Evolutionary conservation across 35 echinoderm and acorn worm genomes (phyloP).

Genomic region (Ptychodera flava): DNA sequence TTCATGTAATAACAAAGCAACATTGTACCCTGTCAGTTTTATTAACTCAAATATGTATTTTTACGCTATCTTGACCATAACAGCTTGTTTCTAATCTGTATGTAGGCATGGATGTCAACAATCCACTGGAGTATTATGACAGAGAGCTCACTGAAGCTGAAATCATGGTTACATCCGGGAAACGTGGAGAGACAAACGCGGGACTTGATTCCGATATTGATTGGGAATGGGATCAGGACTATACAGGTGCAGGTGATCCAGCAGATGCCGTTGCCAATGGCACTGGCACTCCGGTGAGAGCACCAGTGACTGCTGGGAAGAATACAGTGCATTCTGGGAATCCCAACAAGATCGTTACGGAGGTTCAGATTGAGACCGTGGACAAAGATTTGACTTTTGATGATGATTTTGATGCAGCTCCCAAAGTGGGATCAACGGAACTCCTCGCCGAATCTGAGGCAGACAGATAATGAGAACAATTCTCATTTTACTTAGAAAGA

Average conservation of each 20-base stretch:
- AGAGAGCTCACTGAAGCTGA: not conserved
- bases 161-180: not conserved
- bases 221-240: not conserved
- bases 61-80: too few relatives aligned
- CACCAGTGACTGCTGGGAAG: not conserved
- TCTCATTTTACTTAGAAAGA: too few relatives aligned
- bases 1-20: too few relatives aligned
- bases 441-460: not conserved
- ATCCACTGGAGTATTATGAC: too few relatives aligned
- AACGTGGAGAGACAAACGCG: not conserved
- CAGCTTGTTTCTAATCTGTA: too few relatives aligned
- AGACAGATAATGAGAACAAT: not conserved
- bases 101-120: too few relatives aligned
- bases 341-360: not conserved
- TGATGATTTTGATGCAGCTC: not conserved
- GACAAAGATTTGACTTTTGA: not conserved
- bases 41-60: too few relatives aligned
- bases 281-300: not conserved
- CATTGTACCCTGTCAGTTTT: too few relatives aligned
- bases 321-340: not conserved
- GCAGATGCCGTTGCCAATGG: not conserved
- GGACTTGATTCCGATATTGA: not conserved
- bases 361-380: not conserved
- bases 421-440: not conserved
- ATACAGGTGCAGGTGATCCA: not conserved